These are phyloP conservation scores for Hylomyscus alleni DNA, from an alignment of 2,797 vertebrate species.

Conservation along the genomic window DNA sequence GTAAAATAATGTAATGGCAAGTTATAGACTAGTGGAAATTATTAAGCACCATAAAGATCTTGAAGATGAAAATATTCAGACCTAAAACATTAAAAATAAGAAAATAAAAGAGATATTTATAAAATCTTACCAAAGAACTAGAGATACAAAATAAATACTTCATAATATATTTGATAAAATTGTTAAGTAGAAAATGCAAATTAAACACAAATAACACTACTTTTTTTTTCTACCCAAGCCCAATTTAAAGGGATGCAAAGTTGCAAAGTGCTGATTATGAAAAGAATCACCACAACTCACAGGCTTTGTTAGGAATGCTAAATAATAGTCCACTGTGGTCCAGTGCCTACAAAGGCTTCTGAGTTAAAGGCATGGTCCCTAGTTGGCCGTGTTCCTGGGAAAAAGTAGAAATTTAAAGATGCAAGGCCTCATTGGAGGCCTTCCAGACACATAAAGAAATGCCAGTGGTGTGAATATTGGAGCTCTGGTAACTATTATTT, in stretches of 20 bases:
- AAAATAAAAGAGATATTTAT: neutral
- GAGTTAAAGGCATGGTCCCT: neutral
- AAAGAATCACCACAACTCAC: neutral
- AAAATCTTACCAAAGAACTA: neutral
- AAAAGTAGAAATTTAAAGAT: neutral
- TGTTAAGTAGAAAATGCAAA: neutral
- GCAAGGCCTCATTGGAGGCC: neutral
- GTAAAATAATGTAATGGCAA: neutral
- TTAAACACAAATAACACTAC: neutral
- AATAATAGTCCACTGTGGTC: rapidly evolving
- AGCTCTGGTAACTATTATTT: neutral
- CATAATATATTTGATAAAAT: neutral
- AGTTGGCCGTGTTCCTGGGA: no score
- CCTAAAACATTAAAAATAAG: neutral
- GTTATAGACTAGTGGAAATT: neutral
- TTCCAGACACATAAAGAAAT: neutral
- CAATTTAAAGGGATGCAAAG: neutral
- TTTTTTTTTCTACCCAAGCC: neutral
- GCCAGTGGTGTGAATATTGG: neutral
- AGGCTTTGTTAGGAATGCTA: neutral
- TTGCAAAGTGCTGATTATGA: neutral
- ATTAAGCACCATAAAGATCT: neutral
- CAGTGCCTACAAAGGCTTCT: neutral
- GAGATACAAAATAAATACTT: neutral
- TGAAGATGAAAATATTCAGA: neutral